Percentiles rank a stretch among this genome's conserved stretches.
These are phyloP conservation scores for Pammene fasciana DNA, from an alignment of 2,888 invertebrate genomes.

Conservation along the genomic window DNA sequence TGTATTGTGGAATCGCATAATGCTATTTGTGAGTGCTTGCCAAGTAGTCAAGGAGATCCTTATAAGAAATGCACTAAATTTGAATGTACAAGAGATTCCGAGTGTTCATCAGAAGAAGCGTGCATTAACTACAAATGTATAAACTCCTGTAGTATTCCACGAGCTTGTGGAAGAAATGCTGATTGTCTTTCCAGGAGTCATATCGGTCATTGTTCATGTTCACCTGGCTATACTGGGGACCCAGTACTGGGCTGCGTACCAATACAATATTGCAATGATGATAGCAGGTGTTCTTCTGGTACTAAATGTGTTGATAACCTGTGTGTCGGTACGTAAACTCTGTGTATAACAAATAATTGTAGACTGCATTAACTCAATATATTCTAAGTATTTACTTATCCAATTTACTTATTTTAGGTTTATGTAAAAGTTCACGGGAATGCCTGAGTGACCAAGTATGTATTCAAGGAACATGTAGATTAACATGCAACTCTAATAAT, in stretches of 20 bases:
- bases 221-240: constrained; percentile 92
- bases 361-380: not conserved
- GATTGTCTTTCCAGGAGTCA: constrained; percentile 90
- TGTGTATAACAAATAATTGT: constrained; percentile 10
- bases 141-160: constrained; percentile 90
- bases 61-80: constrained; percentile 87
- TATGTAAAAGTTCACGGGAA: constrained; percentile 91
- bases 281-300: constrained; percentile 92
- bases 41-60: constrained; percentile 90
- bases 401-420: constrained; percentile 75
- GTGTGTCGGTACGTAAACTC: constrained; percentile 85
- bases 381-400: constrained; percentile 10
- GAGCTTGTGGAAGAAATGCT: constrained; percentile 92
- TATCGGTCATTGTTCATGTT: constrained; percentile 91
- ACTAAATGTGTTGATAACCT: constrained; percentile 92
- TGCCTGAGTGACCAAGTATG: constrained; percentile 94
- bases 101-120: constrained; percentile 87
- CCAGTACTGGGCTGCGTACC: constrained; percentile 92
- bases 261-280: constrained; percentile 91
- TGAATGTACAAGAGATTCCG: constrained; percentile 90
- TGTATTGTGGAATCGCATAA: constrained; percentile 88
- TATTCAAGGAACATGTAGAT: constrained; percentile 92
- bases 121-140: constrained; percentile 91
- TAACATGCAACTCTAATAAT: constrained; percentile 90
- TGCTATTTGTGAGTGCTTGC: constrained; percentile 89